A percentile compares a stretch with the other conserved stretches of the same genome.
Conservation (phyloP, 2,888 invertebrate genomes). For the Stratiomys singularior region DNA sequence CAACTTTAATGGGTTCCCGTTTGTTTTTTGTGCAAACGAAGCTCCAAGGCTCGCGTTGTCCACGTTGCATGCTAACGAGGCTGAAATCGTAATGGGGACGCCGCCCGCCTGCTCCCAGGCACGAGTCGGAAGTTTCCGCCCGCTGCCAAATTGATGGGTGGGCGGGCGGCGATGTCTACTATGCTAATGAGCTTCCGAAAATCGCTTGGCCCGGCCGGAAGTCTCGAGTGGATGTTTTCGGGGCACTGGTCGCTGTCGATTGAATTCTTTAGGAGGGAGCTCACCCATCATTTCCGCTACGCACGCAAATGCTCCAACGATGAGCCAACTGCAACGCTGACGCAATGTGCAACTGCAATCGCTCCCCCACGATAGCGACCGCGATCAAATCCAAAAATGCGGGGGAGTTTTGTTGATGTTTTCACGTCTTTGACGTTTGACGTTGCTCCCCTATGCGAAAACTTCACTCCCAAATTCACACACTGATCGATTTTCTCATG, state of each 20-base stretch:
- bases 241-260: no score
- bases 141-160: neutral
- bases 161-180: constrained; percentile 9
- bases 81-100: neutral
- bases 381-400: constrained; percentile 7
- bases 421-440: constrained; percentile 25
- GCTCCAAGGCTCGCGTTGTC: neutral
- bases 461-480: constrained; percentile 33
- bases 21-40: neutral
- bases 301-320: neutral
- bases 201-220: neutral
- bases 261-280: neutral
- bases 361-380: neutral
- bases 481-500: constrained; percentile 32
- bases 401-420: constrained; percentile 42
- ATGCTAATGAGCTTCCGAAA: constrained; percentile 17
- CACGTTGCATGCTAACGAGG: neutral
- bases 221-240: neutral
- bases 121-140: neutral
- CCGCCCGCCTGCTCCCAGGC: constrained; percentile 1
- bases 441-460: constrained; percentile 9
- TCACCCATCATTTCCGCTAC: constrained; percentile 35
- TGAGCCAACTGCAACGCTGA: constrained; percentile 1
- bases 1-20: neutral
- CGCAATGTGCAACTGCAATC: constrained; percentile 26